A percentile compares a stretch with the other conserved stretches of the same genome.
These are phyloP conservation scores for Torymus auratus DNA, from an alignment of 2,888 invertebrate genomes.

Conservation along the genomic window DNA sequence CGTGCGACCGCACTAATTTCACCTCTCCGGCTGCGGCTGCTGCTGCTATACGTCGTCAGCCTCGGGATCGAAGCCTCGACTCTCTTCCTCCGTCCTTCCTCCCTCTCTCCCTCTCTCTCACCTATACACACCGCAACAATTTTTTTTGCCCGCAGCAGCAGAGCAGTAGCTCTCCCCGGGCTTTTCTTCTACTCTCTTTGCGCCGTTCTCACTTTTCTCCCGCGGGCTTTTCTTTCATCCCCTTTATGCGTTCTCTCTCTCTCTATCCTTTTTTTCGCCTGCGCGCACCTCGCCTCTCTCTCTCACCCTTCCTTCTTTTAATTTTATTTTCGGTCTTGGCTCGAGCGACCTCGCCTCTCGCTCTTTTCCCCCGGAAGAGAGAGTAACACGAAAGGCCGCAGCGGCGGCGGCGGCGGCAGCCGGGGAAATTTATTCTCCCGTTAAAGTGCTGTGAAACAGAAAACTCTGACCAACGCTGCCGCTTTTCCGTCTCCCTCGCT, in stretches of 20 bases:
- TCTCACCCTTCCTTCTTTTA: constrained; percentile 50
- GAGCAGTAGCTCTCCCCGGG: background rate
- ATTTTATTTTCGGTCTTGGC: constrained; percentile 56
- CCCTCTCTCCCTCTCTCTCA: constrained; percentile 34
- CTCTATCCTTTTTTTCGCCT: constrained; percentile 32
- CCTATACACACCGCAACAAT: constrained; percentile 55
- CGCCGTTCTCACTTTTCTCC: constrained; percentile 56
- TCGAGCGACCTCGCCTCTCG: background rate
- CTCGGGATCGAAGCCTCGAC: constrained; percentile 1
- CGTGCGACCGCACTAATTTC: constrained; percentile 6
- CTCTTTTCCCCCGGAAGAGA: too few species aligned
- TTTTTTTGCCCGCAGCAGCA: constrained; percentile 22
- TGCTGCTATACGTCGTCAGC: too few species aligned
- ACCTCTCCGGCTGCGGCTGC: background rate
- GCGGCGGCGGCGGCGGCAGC: constrained; percentile 60
- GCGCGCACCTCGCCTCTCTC: background rate
- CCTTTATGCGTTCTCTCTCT: constrained; percentile 56
- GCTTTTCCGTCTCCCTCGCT: constrained; percentile 49
- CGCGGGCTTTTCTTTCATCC: constrained; percentile 59
- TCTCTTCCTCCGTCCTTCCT: constrained; percentile 24
- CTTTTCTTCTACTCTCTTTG: constrained; percentile 51
- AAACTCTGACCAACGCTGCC: constrained; percentile 65
- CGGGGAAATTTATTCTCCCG: constrained; percentile 70
- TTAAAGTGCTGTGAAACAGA: constrained; percentile 71
- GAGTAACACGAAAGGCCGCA: constrained; percentile 63